Evolutionary conservation across 2,797 vertebrate genomes (phyloP).

Genomic region (Xerus rutilus): DNA sequence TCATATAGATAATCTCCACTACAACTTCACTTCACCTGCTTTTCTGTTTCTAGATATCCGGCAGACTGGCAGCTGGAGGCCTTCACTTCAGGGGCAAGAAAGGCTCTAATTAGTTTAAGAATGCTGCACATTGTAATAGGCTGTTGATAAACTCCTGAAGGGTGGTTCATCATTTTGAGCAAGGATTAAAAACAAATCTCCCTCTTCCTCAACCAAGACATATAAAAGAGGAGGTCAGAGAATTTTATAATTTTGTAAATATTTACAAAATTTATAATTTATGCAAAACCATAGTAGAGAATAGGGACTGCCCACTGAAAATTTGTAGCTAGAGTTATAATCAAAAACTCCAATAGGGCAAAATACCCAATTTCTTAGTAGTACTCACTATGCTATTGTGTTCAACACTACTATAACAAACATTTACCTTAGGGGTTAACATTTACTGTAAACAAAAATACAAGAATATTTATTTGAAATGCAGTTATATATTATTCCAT

Average conservation of each 20-base stretch:
- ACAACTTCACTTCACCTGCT: not conserved
- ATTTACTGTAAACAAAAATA: slow-evolving; percentile 43
- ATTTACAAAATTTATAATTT: slow-evolving; percentile 53
- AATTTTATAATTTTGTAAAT: slow-evolving; percentile 3
- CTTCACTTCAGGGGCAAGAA: not conserved
- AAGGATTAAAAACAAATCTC: slow-evolving; percentile 58
- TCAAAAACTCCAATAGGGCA: not conserved
- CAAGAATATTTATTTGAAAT: slow-evolving; percentile 38
- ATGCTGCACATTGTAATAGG: slow-evolving; percentile 13
- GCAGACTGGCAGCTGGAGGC: not conserved
- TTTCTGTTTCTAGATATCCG: slow-evolving; percentile 17
- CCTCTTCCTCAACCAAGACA: not conserved
- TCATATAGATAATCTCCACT: slow-evolving; percentile 19
- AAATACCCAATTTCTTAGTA: slow-evolving; percentile 13
- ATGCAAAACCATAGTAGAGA: not conserved
- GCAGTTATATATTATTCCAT: not conserved
- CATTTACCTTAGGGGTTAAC: not conserved
- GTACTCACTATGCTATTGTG: not conserved
- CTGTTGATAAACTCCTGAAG: slow-evolving; percentile 44
- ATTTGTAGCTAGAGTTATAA: slow-evolving; percentile 24
- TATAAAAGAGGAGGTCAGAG: not conserved
- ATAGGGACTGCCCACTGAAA: not conserved
- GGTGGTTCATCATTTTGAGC: not conserved
- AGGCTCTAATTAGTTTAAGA: slow-evolving; percentile 63
- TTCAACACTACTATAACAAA: not conserved